Percentiles rank a stretch among this genome's conserved stretches.
Conservation (phyloP, 1,140 invertebrate species). For the Monomorium pharaonis region DNA sequence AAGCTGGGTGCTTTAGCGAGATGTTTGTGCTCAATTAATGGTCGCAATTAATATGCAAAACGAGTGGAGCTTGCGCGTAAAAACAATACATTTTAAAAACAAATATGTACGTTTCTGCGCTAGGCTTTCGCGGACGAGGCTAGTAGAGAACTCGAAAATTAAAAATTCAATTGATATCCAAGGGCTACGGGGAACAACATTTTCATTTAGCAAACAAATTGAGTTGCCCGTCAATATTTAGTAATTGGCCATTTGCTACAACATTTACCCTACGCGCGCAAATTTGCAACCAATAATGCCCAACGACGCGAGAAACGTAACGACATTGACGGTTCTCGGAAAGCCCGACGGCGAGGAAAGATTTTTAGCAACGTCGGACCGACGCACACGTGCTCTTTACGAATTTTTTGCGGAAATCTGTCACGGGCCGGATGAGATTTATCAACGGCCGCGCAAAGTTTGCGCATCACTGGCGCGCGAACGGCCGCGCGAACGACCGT, state of each 20-base stretch:
- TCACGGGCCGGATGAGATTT: constrained; percentile 74
- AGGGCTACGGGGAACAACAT: not conserved
- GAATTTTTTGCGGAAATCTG: constrained; percentile 72
- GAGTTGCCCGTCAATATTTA: not conserved
- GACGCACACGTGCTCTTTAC: constrained; percentile 65
- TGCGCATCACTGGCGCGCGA: constrained; percentile 56
- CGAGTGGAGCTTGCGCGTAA: not conserved
- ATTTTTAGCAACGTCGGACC: constrained; percentile 44
- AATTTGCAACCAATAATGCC: constrained; percentile 57
- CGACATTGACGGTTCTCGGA: constrained; percentile 65
- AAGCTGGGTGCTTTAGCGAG: not conserved
- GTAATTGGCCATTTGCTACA: not conserved
- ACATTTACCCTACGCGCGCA: not conserved
- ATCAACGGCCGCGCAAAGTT: constrained; percentile 72
- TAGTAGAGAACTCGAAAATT: not conserved
- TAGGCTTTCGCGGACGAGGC: not conserved
- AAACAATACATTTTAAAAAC: constrained; percentile 15
- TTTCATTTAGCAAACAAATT: constrained; percentile 9
- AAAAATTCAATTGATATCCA: not conserved
- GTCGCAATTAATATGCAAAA: constrained; percentile 39
- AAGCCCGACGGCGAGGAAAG: constrained; percentile 26
- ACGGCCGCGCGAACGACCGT: constrained; percentile 14
- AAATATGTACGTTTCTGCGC: not conserved
- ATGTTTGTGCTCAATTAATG: constrained; percentile 26
- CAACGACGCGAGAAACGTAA: constrained; percentile 53